These are phyloP conservation scores for Ormyrus thymus DNA, from an alignment of 2,888 invertebrate species.

Conservation along the genomic window DNA sequence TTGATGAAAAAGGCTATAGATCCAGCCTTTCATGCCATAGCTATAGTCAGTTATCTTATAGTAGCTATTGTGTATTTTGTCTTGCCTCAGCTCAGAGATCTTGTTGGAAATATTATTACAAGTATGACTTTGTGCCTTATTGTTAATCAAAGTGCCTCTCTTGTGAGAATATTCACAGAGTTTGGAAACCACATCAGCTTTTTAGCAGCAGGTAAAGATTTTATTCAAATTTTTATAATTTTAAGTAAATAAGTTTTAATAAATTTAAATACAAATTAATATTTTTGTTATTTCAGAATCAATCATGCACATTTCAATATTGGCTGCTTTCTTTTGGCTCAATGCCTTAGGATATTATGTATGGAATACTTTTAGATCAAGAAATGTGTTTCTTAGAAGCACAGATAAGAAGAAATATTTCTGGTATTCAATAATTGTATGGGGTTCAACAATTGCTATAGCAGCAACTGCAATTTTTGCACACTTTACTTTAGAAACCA, in stretches of 20 bases:
- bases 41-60: constrained; percentile 82
- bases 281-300: constrained; percentile 80
- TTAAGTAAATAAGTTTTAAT: constrained; percentile 6
- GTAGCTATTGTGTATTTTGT: constrained; percentile 89
- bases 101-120: constrained; percentile 90
- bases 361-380: constrained; percentile 91
- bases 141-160: constrained; percentile 85
- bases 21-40: constrained; percentile 85
- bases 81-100: constrained; percentile 87
- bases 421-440: constrained; percentile 89
- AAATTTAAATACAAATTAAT: background rate
- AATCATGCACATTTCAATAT: constrained; percentile 84
- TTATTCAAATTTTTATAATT: constrained; percentile 15
- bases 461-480: constrained; percentile 86
- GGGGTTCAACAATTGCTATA: constrained; percentile 84
- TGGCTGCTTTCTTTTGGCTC: constrained; percentile 91
- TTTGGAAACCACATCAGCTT: constrained; percentile 88
- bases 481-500: constrained; percentile 86
- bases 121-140: constrained; percentile 88
- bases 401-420: constrained; percentile 92
- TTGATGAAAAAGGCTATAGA: constrained; percentile 85
- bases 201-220: constrained; percentile 83
- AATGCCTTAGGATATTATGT: constrained; percentile 91
- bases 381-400: constrained; percentile 89
- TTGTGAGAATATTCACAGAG: constrained; percentile 87